A percentile compares a stretch with the other conserved stretches of the same genome.
Evolutionary conservation across 2,888 invertebrate genomes (phyloP).

Genomic region (Unio pictorum): DNA sequence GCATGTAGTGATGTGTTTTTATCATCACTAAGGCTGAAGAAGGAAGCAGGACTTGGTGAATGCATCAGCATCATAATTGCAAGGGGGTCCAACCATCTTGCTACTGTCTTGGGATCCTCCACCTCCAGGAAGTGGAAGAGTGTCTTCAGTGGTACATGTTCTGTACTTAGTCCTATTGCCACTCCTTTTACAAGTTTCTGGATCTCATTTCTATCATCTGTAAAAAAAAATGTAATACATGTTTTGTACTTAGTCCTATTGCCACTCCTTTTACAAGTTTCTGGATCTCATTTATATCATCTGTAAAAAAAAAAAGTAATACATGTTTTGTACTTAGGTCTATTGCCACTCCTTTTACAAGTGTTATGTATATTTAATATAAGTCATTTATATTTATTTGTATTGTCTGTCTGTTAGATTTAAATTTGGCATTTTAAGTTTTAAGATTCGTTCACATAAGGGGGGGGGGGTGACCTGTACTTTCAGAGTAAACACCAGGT

Average conservation of each 20-base stretch:
- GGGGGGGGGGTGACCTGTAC: too few species aligned
- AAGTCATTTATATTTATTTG: too few species aligned
- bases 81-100: constrained; percentile 33
- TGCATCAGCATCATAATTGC: constrained; percentile 29
- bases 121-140: constrained; percentile 21
- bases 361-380: too few species aligned
- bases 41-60: constrained; percentile 18
- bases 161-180: constrained; percentile 9
- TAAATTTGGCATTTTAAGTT: too few species aligned
- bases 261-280: constrained; percentile 18
- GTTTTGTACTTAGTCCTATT: constrained; percentile 3
- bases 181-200: constrained; percentile 12
- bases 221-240: background rate
- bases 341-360: constrained; percentile 20
- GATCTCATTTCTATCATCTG: too few species aligned
- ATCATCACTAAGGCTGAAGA: constrained; percentile 16
- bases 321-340: constrained; percentile 8
- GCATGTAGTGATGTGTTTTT: constrained; percentile 46
- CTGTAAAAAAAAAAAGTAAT: too few species aligned
- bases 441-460: too few species aligned
- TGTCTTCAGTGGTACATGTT: constrained; percentile 17
- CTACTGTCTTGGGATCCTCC: background rate
- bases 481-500: too few species aligned
- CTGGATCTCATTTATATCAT: too few species aligned
- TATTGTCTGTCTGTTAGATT: too few species aligned